Evolutionary conservation across 2,888 invertebrate species (phyloP), one percentile per base, ranked within the genome.

Genomic region (Acrobasis consociella): DNA sequence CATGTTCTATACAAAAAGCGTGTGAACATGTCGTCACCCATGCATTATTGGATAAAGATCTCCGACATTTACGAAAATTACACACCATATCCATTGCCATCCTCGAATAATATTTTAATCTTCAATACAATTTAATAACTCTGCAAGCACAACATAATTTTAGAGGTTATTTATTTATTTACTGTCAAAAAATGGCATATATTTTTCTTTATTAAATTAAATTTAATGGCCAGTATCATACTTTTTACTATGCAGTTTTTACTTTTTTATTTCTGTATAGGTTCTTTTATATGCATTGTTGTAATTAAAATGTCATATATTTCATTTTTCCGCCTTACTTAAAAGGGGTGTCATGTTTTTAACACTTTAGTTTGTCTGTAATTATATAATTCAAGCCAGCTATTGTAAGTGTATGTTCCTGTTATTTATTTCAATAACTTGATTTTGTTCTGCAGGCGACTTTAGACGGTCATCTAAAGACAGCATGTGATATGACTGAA

Each of bases 401-500:
- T 5, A 7, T 7, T 7, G 31, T 31, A 31, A 31, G 31, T 31
- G 31, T 5, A 22, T 22, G 7, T 31, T 31, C 7, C 7, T 31
- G 5, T 31, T 31, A 31, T 31, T 31, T 1, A 7, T 31, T 31
- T 31, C 2, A 13, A 2, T 46, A 3, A 13, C 11, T 46, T 0
- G 7, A n/a, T n/a, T 46, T 46, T 46, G 46, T 46, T 51, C 51
- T 10, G 65, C 77, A 96, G 95, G 93, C 94, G 62, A 95, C 94
- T 81, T 95, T 97, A 86, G 97, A 97, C 85, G 93, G 93, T 60
- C 96, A 97, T 87, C 88, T 97, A 74, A 96, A 96, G 91, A 94
- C 94, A 59, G 94, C 97, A 55, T 95, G 95, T 66, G 97, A 96
- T 72, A 97, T 97, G 96, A 96, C 96, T 1, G 98, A 98, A 85